Conservation (phyloP, 2,797 vertebrate genomes). For the Enteromius unitaeniatus region DNA sequence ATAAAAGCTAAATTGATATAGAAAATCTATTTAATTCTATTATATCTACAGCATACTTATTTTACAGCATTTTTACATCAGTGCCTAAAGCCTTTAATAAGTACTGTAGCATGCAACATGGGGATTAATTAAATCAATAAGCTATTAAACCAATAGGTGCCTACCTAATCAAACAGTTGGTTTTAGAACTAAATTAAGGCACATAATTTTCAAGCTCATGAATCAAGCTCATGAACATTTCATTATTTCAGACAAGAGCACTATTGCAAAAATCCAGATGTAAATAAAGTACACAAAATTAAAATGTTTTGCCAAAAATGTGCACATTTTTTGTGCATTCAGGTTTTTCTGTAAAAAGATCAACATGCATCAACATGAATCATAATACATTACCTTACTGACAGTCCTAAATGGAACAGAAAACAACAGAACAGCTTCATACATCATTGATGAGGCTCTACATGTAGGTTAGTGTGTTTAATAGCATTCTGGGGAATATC, state of each 20-base stretch:
- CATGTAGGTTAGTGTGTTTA: constrained; percentile 16
- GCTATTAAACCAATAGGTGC: background rate
- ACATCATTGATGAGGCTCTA: constrained; percentile 13
- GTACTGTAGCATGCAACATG: background rate
- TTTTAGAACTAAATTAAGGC: background rate
- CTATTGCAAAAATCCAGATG: background rate
- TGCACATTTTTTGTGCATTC: background rate
- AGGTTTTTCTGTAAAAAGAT: background rate
- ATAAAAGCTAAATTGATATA: too few relatives aligned
- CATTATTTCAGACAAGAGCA: background rate
- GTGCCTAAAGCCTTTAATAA: too few relatives aligned
- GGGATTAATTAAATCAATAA: too few relatives aligned
- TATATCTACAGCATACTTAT: too few relatives aligned
- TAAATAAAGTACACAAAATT: background rate
- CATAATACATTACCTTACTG: background rate
- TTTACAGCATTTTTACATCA: too few relatives aligned
- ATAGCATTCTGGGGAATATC: background rate
- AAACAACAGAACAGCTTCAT: background rate
- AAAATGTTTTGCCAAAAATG: background rate
- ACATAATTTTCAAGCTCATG: background rate
- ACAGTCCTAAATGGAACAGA: background rate
- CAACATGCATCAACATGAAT: background rate
- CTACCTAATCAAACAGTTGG: background rate
- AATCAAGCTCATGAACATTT: too few relatives aligned
- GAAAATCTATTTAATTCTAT: too few relatives aligned